Evolutionary conservation across 2,113 vertebrate genomes (phyloP).

Genomic region (Delphinus delphis): DNA sequence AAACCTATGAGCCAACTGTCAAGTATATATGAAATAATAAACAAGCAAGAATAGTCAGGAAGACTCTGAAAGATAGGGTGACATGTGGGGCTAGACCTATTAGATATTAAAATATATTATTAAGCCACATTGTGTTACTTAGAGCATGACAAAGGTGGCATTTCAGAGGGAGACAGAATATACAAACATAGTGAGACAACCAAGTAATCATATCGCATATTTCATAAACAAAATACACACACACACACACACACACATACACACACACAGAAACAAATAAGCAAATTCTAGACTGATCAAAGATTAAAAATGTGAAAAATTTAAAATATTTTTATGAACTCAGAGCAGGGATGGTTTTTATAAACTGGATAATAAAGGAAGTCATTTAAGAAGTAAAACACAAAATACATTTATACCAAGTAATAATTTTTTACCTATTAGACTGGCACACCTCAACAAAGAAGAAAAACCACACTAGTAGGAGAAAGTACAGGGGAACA

Average conservation of each 20-base stretch:
- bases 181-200: not conserved
- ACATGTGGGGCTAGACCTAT: not conserved
- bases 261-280: not conserved
- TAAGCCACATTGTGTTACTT: not conserved
- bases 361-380: not conserved
- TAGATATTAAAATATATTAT: constrained; percentile 1
- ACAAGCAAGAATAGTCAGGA: not conserved
- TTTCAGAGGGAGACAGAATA: not conserved
- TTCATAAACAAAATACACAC: not conserved
- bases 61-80: not conserved
- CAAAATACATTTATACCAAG: not conserved
- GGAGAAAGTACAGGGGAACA: not conserved
- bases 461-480: not conserved
- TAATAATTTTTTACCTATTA: not conserved
- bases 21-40: not conserved
- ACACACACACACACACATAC: not conserved
- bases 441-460: not conserved
- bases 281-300: not conserved
- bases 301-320: not conserved
- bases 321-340: not conserved
- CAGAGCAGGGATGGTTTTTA: not conserved
- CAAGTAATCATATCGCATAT: not conserved
- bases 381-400: not conserved
- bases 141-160: not conserved
- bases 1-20: not conserved